These are phyloP conservation scores for Ips typographus DNA, from an alignment of 1,140 invertebrate genomes.

Conservation along the genomic window DNA sequence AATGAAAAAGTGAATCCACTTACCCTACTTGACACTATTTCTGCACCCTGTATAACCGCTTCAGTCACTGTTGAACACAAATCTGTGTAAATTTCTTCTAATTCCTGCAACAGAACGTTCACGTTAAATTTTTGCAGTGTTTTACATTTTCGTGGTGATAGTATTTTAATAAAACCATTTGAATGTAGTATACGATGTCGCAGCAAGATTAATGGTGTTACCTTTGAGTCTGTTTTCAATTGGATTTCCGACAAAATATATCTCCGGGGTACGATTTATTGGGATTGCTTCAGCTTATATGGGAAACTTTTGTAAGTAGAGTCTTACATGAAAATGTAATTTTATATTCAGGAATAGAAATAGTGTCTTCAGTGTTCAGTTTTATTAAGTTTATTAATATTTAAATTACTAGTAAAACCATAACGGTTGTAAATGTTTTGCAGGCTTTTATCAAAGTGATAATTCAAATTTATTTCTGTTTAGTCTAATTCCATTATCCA, in stretches of 20 bases:
- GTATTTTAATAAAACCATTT: slow-evolving; percentile 6
- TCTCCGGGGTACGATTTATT: slow-evolving; percentile 5
- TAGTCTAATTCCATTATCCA: no score
- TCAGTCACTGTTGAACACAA: slow-evolving; percentile 78
- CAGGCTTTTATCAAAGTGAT: no score
- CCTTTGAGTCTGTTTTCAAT: slow-evolving; percentile 6
- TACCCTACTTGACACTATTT: slow-evolving; percentile 80
- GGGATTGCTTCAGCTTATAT: background rate
- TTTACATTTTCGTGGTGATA: background rate
- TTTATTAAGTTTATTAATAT: no score
- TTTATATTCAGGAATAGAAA: no score
- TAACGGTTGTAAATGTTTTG: no score
- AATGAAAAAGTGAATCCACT: slow-evolving; percentile 45
- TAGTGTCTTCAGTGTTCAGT: no score
- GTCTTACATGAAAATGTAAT: no score
- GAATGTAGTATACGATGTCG: background rate
- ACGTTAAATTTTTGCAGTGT: background rate
- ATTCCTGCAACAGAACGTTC: slow-evolving; percentile 64
- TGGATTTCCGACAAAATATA: slow-evolving; percentile 9
- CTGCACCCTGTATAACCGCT: slow-evolving; percentile 76
- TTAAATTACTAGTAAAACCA: no score
- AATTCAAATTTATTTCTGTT: no score
- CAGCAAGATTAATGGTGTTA: slow-evolving; percentile 1
- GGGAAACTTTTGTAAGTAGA: background rate
- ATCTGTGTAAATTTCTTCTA: slow-evolving; percentile 85